Conservation (phyloP, 2,888 invertebrate genomes). For the Erebia ligea region DNA sequence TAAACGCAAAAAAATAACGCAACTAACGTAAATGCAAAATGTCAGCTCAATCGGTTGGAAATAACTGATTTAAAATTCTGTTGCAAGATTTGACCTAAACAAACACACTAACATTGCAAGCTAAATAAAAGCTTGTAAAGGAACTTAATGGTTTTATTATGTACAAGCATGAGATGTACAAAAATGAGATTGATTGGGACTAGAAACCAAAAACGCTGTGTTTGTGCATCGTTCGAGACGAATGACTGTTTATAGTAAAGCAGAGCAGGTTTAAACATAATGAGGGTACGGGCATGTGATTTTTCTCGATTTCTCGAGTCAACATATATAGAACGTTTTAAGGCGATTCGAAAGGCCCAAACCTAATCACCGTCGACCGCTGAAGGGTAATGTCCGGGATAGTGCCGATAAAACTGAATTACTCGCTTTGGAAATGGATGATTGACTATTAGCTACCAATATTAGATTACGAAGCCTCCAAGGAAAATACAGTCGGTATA, state of each 20-base stretch:
- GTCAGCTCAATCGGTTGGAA: too few relatives aligned
- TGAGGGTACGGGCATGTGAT: not conserved
- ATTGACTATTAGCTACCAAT: not conserved
- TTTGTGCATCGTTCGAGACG: not conserved
- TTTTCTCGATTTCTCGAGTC: not conserved
- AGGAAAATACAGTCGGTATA: not conserved
- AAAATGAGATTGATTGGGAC: too few relatives aligned
- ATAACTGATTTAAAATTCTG: too few relatives aligned
- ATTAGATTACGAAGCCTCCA: too few relatives aligned
- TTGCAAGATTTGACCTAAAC: too few relatives aligned
- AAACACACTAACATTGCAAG: too few relatives aligned
- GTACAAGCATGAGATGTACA: too few relatives aligned
- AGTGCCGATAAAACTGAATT: constrained; percentile 51
- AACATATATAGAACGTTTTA: not conserved
- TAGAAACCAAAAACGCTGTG: too few relatives aligned
- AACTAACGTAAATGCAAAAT: too few relatives aligned
- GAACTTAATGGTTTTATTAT: too few relatives aligned
- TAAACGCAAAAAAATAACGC: too few relatives aligned
- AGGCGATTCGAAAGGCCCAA: constrained; percentile 34
- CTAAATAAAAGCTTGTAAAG: too few relatives aligned
- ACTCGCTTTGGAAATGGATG: constrained; percentile 10
- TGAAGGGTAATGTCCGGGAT: constrained; percentile 48
- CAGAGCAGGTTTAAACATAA: not conserved
- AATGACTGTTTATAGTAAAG: not conserved
- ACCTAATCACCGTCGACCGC: constrained; percentile 56